Base-by-base conservation (phyloP, 2,797 vertebrate genomes). In the Gymnodraco acuticeps region DNA sequence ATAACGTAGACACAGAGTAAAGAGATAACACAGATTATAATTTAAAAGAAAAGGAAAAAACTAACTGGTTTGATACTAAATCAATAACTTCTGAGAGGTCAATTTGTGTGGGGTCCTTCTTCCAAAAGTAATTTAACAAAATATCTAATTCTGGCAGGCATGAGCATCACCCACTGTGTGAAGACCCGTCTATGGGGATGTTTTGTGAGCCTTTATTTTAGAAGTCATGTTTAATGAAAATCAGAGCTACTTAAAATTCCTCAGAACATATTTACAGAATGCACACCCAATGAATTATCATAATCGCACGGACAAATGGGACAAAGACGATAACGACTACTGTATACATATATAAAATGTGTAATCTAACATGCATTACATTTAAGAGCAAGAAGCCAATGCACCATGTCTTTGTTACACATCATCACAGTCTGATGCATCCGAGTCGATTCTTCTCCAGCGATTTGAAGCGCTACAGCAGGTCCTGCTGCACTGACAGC, bases 401-500 rank as follows among this genome's bases (percentile, higher is more conserved):
- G 46, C 69, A 23, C 51, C 23, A n/a, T n/a, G 64, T 78, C 47
- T 45, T 52, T 56, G 64, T 45, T 41, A 8, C 46, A 51, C 48
- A 47, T 61, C 48, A 47, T 61, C 72, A 53, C 67, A 66, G 66
- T 46, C 16, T 38, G 61, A 54, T 67, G 74, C 81, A 64, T 33
- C 48, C 27, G 72, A 67, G 78, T 48, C 15, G 9, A 58, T 60
- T 64, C 64, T 48, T 64, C 64, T 48, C 42, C 47, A 45, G 63
- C 41, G n/a, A 56, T 78, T 20, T 3, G 62, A 66, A 6, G 20
- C 61, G 77, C 64, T 6, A 43, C 66, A 42, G 0, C 65, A 64
- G 48, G 48, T 75, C 71, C 17, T 60, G 76, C 71, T 65, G 77
- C 65, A 38, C 59, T 53, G 31, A 80, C 79, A 59, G 20, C 20